These are phyloP conservation scores for Callyntrura guangdongensis DNA, from an alignment of 2,888 invertebrate species.

Conservation along the genomic window DNA sequence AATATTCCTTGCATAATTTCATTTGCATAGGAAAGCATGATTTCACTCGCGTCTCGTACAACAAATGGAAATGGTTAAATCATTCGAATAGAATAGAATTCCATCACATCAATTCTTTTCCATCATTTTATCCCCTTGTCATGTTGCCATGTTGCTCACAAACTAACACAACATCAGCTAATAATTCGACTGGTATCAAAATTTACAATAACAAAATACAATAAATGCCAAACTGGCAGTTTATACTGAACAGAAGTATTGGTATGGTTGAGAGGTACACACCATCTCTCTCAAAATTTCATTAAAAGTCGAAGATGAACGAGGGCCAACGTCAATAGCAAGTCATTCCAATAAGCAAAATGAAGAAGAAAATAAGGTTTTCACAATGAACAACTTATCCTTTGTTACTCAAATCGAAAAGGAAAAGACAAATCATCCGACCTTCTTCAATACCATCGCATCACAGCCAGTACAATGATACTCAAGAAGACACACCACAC, in stretches of 20 bases:
- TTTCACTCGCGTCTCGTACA: background rate
- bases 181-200: slow-evolving; percentile 15
- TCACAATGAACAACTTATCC: slow-evolving; percentile 2
- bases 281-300: background rate
- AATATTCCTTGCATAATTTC: too few relatives aligned
- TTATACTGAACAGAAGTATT: background rate
- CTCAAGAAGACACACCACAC: background rate
- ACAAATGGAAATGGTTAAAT: background rate
- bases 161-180: background rate
- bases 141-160: background rate
- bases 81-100: background rate
- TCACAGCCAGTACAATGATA: background rate
- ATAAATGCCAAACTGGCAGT: background rate
- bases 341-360: slow-evolving; percentile 36
- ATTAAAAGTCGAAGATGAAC: slow-evolving; percentile 13
- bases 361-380: slow-evolving; percentile 13
- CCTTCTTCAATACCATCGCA: too few relatives aligned
- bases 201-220: background rate
- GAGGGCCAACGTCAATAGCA: slow-evolving; percentile 60
- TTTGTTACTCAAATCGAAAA: slow-evolving; percentile 23
- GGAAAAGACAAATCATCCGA: background rate
- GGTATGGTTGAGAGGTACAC: background rate
- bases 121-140: background rate
- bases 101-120: background rate
- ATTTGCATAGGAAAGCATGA: background rate